Percentiles rank a stretch among this genome's conserved stretches.
These are phyloP conservation scores for Vombatus ursinus DNA, from an alignment of 2,113 vertebrate genomes.

Conservation along the genomic window DNA sequence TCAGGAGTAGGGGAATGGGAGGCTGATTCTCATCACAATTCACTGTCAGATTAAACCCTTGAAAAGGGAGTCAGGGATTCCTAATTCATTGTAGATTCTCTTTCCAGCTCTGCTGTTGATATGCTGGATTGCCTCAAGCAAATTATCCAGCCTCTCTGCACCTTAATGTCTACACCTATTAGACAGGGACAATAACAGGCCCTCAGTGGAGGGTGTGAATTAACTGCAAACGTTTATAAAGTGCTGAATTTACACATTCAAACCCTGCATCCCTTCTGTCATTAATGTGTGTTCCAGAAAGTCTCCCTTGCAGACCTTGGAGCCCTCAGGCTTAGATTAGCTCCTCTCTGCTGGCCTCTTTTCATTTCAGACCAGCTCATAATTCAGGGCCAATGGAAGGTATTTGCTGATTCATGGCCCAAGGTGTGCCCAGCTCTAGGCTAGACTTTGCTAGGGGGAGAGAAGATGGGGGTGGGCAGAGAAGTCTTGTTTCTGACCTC, in stretches of 20 bases:
- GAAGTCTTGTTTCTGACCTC: background rate
- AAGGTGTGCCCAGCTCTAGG: background rate
- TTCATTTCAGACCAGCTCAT: background rate
- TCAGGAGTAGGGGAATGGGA: background rate
- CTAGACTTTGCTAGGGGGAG: background rate
- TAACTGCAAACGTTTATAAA: constrained; percentile 3
- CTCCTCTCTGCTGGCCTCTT: background rate
- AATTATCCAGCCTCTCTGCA: constrained; percentile 6
- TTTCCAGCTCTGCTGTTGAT: background rate
- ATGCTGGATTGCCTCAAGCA: background rate
- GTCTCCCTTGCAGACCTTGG: background rate
- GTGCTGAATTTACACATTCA: background rate
- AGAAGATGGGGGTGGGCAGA: background rate
- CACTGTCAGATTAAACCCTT: background rate
- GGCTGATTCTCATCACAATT: background rate
- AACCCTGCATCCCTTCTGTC: background rate
- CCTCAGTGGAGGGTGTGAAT: constrained; percentile 3
- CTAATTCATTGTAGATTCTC: background rate
- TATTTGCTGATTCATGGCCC: background rate
- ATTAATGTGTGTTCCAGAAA: background rate
- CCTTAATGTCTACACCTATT: constrained; percentile 1
- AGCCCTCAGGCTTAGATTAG: background rate
- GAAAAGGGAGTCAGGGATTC: background rate
- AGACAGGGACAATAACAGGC: background rate
- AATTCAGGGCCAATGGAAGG: background rate